Base-by-base conservation (phyloP, 1,140 invertebrate species). In the Bombus superbus region DNA sequence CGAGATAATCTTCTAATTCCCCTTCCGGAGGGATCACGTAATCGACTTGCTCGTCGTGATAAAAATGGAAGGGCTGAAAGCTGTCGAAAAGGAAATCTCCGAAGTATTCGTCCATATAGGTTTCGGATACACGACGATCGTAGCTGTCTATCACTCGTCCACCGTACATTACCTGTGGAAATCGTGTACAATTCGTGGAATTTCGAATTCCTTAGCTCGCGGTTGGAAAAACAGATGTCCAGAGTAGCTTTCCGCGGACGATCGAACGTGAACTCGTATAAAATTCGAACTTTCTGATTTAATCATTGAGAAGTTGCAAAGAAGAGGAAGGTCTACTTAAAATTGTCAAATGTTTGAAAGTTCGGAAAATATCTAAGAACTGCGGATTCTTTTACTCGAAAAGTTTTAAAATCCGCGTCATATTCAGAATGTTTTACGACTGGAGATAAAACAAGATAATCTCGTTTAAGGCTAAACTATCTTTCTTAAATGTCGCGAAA, bases 31-130 rank as follows among this genome's bases (percentile, higher is more conserved):
- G 98, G 88, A 99, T 97, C 35, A 96, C 95, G 94, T 98, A 99
- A 92, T 98, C 97, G 1, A 98, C 97, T 25, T 95, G 92, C 1
- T 96, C 94, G 91, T 98, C 97, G 38, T 96, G 93, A 93, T 98
- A 98, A 95, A 99, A 99, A 93, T 98, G 97, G 94, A 98, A 99
- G 0, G 97, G 97, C 93, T 98, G 98, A 93, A 98, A 98, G 32
- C 96, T 97, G 92, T 98, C 98, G 92, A 99, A 98, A 38, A 99
- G 95, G 93, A 99, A 99, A 91, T 99, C 98, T 0, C 98, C 98
- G 96, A 99, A 97, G 93, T 99, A 99, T 94, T 99, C 98, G 92
- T 98, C 96, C 97, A 99, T 98, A 93, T 99, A 99, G 0, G 97
- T 98, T 83, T 97, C 96, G 2, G 98, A 97, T 10, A 98, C 97